Percentiles rank a stretch among this genome's conserved stretches.
These are phyloP conservation scores for Ciconia stormi DNA, from an alignment of 2,113 vertebrate species.

Conservation along the genomic window DNA sequence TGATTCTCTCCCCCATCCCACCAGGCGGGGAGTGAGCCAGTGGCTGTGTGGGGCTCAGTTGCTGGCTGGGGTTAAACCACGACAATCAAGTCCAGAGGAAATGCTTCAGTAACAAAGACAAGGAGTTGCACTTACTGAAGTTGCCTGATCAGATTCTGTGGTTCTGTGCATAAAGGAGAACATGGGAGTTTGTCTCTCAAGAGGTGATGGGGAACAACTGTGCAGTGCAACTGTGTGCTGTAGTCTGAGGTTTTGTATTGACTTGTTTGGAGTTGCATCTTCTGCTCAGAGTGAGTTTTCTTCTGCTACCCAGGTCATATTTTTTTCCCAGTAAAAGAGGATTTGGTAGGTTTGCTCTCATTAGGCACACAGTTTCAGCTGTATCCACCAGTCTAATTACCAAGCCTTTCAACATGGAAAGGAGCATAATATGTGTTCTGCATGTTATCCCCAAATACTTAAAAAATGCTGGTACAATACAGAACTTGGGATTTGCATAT, in stretches of 20 bases:
- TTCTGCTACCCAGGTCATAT: background rate
- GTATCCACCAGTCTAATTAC: background rate
- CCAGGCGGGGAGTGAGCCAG: too few relatives aligned
- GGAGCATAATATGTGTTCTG: background rate
- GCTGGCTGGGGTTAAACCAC: too few relatives aligned
- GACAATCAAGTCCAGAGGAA: background rate
- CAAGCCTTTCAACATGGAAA: background rate
- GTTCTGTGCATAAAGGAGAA: background rate
- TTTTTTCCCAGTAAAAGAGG: background rate
- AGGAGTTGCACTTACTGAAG: background rate
- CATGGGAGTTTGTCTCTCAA: background rate
- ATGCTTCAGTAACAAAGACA: background rate
- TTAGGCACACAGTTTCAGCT: background rate
- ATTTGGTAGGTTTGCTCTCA: background rate
- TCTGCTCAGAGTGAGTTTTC: background rate
- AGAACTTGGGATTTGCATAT: background rate
- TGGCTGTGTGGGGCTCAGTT: too few relatives aligned
- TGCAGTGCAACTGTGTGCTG: background rate
- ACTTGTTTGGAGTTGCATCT: background rate
- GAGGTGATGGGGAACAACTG: background rate
- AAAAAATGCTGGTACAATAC: background rate
- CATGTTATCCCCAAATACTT: background rate
- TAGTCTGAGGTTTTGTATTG: background rate
- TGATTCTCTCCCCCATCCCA: too few relatives aligned
- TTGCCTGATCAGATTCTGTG: fast-evolving